Conservation (phyloP, 2,888 invertebrate genomes). For the Hoplodrina blanda region DNA sequence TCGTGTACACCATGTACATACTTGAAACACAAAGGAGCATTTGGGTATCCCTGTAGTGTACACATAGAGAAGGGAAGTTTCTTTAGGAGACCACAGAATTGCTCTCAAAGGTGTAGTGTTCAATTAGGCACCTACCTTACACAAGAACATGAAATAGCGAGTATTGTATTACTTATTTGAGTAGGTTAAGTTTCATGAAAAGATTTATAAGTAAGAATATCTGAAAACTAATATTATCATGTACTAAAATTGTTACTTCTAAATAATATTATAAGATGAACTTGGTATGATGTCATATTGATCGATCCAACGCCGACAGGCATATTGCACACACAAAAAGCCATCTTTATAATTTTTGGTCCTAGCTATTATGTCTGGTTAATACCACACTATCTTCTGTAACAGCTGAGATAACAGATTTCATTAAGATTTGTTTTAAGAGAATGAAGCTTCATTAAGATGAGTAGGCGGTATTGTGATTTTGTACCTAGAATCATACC, state of each 20-base stretch:
- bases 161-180: background rate
- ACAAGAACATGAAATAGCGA: background rate
- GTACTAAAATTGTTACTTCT: no score
- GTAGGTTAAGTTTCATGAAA: no score
- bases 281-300: no score
- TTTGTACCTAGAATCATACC: background rate
- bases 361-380: background rate
- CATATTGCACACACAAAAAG: background rate
- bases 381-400: background rate
- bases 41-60: background rate
- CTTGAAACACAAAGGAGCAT: background rate
- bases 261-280: no score
- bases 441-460: constrained; percentile 1
- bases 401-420: constrained; percentile 41
- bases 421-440: constrained; percentile 32
- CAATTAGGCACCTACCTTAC: background rate
- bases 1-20: constrained; percentile 5
- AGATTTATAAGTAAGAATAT: no score
- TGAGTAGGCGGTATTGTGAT: background rate
- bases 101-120: constrained; percentile 5
- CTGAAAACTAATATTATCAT: no score
- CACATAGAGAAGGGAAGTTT: background rate
- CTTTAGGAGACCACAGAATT: background rate
- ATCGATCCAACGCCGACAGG: no score
- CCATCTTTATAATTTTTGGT: background rate